These are phyloP conservation scores for Etheostoma cragini DNA, from an alignment of 2,113 vertebrate species.

Conservation along the genomic window DNA sequence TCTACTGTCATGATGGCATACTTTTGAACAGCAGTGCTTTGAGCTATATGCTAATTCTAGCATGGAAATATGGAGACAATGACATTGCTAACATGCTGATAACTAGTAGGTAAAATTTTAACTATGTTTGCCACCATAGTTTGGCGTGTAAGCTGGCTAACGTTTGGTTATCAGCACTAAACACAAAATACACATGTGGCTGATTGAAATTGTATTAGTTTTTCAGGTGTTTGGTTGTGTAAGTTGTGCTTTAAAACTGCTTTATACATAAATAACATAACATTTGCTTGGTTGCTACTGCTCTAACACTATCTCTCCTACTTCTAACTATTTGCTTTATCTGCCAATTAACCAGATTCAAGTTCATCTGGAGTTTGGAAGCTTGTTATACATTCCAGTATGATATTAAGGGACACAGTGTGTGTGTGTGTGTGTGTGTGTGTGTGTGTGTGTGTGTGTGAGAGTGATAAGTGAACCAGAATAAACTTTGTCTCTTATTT, in stretches of 20 bases:
- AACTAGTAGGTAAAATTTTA: background rate
- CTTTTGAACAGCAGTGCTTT: background rate
- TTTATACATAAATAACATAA: background rate
- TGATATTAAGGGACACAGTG: conserved; percentile 14
- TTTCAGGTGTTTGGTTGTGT: no score
- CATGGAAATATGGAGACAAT: background rate
- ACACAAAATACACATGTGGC: background rate
- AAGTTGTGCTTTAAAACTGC: background rate
- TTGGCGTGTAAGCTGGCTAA: background rate
- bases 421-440: no score
- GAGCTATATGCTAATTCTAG: background rate
- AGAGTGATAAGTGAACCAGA: conserved; percentile 34
- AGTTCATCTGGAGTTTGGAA: conserved; percentile 27
- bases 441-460: background rate
- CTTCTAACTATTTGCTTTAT: background rate
- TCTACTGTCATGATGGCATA: background rate
- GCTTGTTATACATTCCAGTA: conserved; percentile 56
- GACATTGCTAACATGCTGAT: background rate
- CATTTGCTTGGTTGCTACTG: background rate
- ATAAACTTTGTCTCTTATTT: conserved; percentile 21
- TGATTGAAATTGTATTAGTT: no score
- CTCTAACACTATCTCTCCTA: background rate
- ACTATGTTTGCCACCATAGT: background rate
- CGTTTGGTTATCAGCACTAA: background rate
- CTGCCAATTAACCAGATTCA: conserved; percentile 36